Evolutionary conservation across 2,888 invertebrate genomes (phyloP).

Genomic region (Ferdinandea cuprea): DNA sequence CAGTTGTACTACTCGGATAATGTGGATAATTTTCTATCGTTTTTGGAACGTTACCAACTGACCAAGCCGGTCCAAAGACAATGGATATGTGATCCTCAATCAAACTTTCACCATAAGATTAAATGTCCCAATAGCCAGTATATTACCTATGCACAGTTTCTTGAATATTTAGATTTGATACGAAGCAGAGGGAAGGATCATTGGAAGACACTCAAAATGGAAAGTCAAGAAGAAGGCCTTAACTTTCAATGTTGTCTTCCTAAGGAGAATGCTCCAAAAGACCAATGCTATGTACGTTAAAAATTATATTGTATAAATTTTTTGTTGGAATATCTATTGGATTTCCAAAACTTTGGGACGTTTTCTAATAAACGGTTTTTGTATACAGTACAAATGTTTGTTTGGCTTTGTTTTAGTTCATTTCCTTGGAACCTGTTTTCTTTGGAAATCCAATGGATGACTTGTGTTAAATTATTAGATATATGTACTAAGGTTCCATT

Average conservation of each 20-base stretch:
- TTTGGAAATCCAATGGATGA: slow-evolving; percentile 50
- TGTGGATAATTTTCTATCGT: slow-evolving; percentile 88
- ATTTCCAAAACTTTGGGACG: slow-evolving; percentile 50
- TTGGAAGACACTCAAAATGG: slow-evolving; percentile 77
- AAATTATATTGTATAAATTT: slow-evolving; percentile 5
- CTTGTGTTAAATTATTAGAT: background rate
- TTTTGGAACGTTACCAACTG: slow-evolving; percentile 88
- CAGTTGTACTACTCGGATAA: slow-evolving; percentile 90
- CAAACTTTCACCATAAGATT: slow-evolving; percentile 79
- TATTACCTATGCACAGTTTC: slow-evolving; percentile 78
- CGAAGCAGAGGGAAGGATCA: slow-evolving; percentile 78
- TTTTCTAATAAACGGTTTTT: slow-evolving; percentile 38
- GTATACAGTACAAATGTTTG: background rate
- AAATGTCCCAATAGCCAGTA: slow-evolving; percentile 79
- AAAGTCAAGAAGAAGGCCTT: slow-evolving; percentile 70
- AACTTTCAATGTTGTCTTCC: slow-evolving; percentile 59
- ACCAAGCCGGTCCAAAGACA: slow-evolving; percentile 89
- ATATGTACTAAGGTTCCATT: too few species aligned
- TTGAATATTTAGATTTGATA: slow-evolving; percentile 79
- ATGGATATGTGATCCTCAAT: slow-evolving; percentile 87
- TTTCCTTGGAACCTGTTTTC: background rate
- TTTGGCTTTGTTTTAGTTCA: background rate
- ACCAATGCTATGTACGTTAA: slow-evolving; percentile 49
- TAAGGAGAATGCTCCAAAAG: background rate
- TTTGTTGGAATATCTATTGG: slow-evolving; percentile 33